Evolutionary conservation across 2,113 vertebrate species (phyloP).

Genomic region (Carassius gibelio): DNA sequence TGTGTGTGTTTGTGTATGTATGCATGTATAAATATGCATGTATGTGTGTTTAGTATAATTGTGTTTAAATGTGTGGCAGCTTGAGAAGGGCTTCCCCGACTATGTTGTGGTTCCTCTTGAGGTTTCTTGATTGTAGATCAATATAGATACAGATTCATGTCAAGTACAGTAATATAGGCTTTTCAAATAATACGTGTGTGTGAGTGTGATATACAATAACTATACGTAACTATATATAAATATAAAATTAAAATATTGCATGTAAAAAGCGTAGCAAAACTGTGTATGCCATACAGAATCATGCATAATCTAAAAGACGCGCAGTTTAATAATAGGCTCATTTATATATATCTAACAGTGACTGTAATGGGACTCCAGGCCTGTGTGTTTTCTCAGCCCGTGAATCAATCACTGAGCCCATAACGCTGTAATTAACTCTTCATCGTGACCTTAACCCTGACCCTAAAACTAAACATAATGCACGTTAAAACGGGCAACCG

Average conservation of each 20-base stretch:
- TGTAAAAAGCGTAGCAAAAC: neutral
- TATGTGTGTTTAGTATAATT: no score
- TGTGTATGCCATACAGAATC: neutral
- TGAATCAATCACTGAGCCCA: slow-evolving; percentile 6
- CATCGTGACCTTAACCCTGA: slow-evolving; percentile 47
- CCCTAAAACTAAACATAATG: slow-evolving; percentile 33
- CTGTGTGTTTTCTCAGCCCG: neutral
- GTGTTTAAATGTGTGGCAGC: neutral
- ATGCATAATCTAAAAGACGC: neutral
- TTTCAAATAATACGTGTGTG: neutral
- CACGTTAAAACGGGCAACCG: neutral
- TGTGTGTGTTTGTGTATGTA: no score
- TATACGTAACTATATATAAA: neutral
- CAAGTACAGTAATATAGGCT: neutral
- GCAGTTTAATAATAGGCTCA: neutral
- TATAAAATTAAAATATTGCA: neutral
- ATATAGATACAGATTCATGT: neutral
- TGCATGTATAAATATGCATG: no score
- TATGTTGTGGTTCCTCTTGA: neutral
- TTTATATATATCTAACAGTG: neutral
- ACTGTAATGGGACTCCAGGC: neutral
- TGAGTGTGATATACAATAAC: neutral
- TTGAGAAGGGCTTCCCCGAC: neutral
- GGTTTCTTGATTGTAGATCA: neutral
- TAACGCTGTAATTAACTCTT: slow-evolving; percentile 23